Base-by-base conservation (phyloP, 2,113 vertebrate genomes). In the Bufo gargarizans region DNA sequence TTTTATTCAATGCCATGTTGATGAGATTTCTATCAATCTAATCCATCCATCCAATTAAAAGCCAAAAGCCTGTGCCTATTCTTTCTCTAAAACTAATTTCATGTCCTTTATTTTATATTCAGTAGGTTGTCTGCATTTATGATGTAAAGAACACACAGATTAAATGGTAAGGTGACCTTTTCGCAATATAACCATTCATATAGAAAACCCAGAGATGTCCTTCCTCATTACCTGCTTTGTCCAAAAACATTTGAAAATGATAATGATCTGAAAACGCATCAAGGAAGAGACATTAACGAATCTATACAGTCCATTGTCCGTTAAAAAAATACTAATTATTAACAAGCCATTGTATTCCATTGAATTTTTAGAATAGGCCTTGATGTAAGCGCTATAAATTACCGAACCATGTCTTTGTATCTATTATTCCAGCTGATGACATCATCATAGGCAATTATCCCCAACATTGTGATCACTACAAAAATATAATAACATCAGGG, bases 101-200 rank as follows among this genome's bases (percentile, higher is more conserved):
- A 20, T 22, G 13, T 58, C n/a, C 59, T 82, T 65, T 91, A 92
- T 94, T 94, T 95, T 92, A 93, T 91, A 95, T 94, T 92, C 93
- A 88, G 88, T 20, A 91, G 92, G 92, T 91, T 90, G 91, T 92
- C 93, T 91, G 92, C 92, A 92, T 88, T 91, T 49, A 91, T 91
- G 93, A 92, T 94, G 49, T 94, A 95, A 95, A 94, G 94, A 82
- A 94, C 92, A 90, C 89, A 84, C 92, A 93, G 90, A 90, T 91
- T 87, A 79, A 93, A 91, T 91, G 90, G 92, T 91, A 94, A 94
- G 93, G 91, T 94, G 94, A 95, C 94, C 94, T 95, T 95, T 95
- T 90, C 88, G 91, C 91, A 92, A 92, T 89, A 92, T 91, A 92
- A 91, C 94, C 93, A 93, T 94, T 95, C 94, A 92, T 91, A 93